Percentiles rank a stretch among this genome's conserved stretches.
Evolutionary conservation across 1,140 invertebrate genomes (phyloP).

Genomic region (Lepidurus apus): DNA sequence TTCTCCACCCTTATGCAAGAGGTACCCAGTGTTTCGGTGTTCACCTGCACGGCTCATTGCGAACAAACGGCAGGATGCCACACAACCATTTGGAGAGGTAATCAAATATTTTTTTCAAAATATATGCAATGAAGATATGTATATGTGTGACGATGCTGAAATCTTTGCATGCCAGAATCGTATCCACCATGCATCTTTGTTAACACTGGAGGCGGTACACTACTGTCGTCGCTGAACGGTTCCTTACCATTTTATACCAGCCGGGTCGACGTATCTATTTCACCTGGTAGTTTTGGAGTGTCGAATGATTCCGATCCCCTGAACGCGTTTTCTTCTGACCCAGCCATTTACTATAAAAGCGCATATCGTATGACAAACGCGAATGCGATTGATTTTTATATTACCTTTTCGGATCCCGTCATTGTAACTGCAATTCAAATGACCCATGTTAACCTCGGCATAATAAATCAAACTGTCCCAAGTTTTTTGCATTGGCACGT

Average conservation of each 20-base stretch:
- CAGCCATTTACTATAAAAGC: neutral
- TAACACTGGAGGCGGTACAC: neutral
- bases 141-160: too few relatives aligned
- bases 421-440: neutral
- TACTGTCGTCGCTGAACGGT: neutral
- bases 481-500: neutral
- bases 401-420: neutral
- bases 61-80: too few relatives aligned
- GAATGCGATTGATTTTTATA: neutral
- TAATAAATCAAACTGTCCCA: neutral
- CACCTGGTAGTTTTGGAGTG: neutral
- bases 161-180: too few relatives aligned
- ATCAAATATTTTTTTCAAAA: too few relatives aligned
- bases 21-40: too few relatives aligned
- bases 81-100: too few relatives aligned
- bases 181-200: neutral
- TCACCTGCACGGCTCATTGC: too few relatives aligned
- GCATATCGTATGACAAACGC: neutral
- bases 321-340: neutral
- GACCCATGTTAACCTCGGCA: neutral
- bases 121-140: too few relatives aligned
- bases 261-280: neutral
- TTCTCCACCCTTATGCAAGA: too few relatives aligned
- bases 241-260: neutral
- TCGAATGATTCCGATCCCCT: neutral